Evolutionary conservation across 2,113 vertebrate species (phyloP).

Genomic region (Clarias gariepinus): DNA sequence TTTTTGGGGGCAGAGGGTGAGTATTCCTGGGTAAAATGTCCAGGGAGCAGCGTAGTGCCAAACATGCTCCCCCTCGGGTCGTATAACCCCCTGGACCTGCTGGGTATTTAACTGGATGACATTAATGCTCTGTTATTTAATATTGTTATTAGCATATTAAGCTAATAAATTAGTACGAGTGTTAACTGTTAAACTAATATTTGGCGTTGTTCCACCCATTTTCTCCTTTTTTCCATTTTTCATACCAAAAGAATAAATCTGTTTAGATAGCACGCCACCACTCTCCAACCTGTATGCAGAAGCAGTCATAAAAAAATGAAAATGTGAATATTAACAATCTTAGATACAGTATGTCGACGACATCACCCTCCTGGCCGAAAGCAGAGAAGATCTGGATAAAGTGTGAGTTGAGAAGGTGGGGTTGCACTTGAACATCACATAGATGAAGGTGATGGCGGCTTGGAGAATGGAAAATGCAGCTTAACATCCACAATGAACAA

Average conservation of each 20-base stretch:
- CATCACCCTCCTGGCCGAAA: too few species aligned
- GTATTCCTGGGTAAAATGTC: conserved; percentile 21
- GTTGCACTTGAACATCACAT: too few species aligned
- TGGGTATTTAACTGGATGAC: conserved; percentile 30
- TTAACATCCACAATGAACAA: too few species aligned
- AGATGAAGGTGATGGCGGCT: too few species aligned
- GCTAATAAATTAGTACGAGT: conserved; percentile 47
- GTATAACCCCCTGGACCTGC: conserved; percentile 17
- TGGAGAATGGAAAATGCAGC: too few species aligned
- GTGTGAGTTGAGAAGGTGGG: too few species aligned
- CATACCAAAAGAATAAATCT: not conserved
- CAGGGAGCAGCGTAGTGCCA: not conserved
- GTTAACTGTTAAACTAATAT: conserved; percentile 37
- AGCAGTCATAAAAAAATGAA: too few species aligned
- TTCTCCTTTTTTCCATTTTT: not conserved
- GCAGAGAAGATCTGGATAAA: too few species aligned
- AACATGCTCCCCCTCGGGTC: not conserved
- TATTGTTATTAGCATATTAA: conserved; percentile 40
- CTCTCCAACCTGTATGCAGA: too few species aligned
- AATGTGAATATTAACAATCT: too few species aligned
- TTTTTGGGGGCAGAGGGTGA: not conserved
- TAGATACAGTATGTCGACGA: too few species aligned
- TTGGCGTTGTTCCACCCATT: not conserved
- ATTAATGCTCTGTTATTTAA: conserved; percentile 29
- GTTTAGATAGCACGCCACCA: not conserved